Base-by-base conservation (phyloP, 1,140 invertebrate genomes). In the Amphibalanus amphitrite region DNA sequence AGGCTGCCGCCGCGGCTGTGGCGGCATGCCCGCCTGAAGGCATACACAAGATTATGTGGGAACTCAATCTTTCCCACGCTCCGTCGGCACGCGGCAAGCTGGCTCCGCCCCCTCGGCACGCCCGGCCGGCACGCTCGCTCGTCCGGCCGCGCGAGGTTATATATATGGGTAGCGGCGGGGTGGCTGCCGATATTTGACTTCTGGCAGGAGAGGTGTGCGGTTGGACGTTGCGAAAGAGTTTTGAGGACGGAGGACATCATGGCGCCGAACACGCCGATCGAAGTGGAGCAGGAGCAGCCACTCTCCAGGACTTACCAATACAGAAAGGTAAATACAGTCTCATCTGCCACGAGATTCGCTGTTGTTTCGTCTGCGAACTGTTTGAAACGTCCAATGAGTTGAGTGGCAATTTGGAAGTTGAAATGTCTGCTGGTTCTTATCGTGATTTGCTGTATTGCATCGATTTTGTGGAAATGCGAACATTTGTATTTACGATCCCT, bases 291-390 rank as follows among this genome's bases (percentile, higher is more conserved):
- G 65, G 65, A 67, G 65, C 65, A 76, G 72, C 89, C 89, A 67
- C 89, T 91, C 79, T 92, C 88, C 75, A 86, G 91, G 78, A 93
- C 91, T 77, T 90, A 92, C 81, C 90, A 93, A 79, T 93, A 93
- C 82, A 85, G 91, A 81, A 93, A 67, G 28, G 65, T 67, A 28
- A 67, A 10, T 67, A 67, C 33, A 15, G 15, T 38, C 33, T 38
- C 4, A 38, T 38, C 4, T 38, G 33, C 33, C 33, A 38, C 33
- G 33, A 15, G 33, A 38, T 15, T n/a, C n/a, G n/a, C n/a, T n/a
- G n/a, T n/a, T n/a, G n/a, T n/a, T 38, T 38, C 33, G 15, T 38
- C 33, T 38, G 33, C 4, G 15, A 38, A 38, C n/a, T n/a, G 33
- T 38, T 6, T 38, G 33, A 38, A 4, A 38, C n/a, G 15, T 38